phyloP scores from a whole-genome alignment of 2,113 vertebrate species.

The Cyanocitta stelleri region DNA sequence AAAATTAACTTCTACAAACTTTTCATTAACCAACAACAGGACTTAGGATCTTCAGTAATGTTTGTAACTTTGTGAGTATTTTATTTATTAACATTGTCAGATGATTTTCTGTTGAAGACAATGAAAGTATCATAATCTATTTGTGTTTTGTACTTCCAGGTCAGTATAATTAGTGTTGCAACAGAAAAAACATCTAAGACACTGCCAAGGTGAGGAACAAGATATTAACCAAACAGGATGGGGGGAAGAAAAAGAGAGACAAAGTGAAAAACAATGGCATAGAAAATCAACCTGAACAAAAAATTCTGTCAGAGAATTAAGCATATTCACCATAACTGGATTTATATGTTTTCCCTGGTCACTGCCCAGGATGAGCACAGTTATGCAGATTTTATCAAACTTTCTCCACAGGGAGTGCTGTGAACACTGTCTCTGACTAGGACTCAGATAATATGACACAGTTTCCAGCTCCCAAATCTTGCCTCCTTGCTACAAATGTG shows the following conservation, averaged over 20 bases:
- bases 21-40: background rate
- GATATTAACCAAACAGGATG: background rate
- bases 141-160: background rate
- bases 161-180: background rate
- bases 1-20: background rate
- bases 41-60: background rate
- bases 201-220: background rate
- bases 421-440: background rate
- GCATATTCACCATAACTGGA: background rate
- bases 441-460: background rate
- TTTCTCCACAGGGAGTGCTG: background rate
- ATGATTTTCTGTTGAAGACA: background rate
- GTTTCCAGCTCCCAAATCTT: background rate
- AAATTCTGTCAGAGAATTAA: background rate
- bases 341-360: background rate
- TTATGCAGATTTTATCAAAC: background rate
- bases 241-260: fast-evolving
- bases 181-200: background rate
- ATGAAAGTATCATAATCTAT: background rate
- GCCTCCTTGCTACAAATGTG: background rate
- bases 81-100: background rate
- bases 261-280: background rate
- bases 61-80: background rate
- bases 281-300: background rate
- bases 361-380: background rate